Evolutionary conservation across 1,140 invertebrate genomes (phyloP).

Genomic region (Drosophila takahashii): DNA sequence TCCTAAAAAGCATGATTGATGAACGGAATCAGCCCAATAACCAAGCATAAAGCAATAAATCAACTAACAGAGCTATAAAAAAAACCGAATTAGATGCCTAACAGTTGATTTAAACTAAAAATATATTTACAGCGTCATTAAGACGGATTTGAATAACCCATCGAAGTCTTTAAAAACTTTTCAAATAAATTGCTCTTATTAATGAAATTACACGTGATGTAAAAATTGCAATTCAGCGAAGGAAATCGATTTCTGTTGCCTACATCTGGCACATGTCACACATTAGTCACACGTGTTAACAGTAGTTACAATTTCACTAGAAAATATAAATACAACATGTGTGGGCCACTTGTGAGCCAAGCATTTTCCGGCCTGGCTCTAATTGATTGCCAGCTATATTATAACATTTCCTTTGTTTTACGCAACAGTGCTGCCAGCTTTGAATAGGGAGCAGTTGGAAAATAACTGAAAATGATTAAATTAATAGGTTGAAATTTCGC

Average conservation of each 20-base stretch:
- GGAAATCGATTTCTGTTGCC: conserved; percentile 10
- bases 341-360: conserved; percentile 16
- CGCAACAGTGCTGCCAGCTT: background rate
- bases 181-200: background rate
- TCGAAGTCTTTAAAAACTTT: background rate
- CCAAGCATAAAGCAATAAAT: conserved; percentile 15
- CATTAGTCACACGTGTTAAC: conserved; percentile 35
- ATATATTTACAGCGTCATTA: background rate
- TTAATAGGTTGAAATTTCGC: no score
- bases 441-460: background rate
- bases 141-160: no score
- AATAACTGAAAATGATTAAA: no score
- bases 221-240: background rate
- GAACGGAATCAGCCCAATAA: conserved; percentile 7
- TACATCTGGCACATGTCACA: conserved; percentile 13
- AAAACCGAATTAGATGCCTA: background rate
- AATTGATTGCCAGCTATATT: conserved; percentile 25
- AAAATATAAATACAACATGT: conserved; percentile 15
- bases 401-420: conserved; percentile 10
- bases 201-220: background rate
- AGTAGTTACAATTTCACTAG: conserved; percentile 1
- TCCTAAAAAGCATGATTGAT: conserved; percentile 26
- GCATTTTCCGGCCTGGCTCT: conserved; percentile 7
- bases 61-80: conserved; percentile 26
- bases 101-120: background rate